Conservation (phyloP, 2,797 vertebrate genomes). For the Mareca strepera region DNA sequence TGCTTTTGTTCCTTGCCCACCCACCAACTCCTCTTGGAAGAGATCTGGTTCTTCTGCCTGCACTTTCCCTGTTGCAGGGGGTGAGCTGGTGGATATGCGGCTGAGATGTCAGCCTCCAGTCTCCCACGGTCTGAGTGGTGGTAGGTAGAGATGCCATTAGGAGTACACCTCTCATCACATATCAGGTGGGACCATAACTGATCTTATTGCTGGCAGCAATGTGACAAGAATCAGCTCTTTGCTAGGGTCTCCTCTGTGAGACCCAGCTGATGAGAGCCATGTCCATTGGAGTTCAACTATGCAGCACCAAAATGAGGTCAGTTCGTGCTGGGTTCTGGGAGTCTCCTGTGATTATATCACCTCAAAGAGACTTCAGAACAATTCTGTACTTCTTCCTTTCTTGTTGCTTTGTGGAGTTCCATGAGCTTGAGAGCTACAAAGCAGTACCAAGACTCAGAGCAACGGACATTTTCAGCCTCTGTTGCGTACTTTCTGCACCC, state of each 20-base stretch:
- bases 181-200: background rate
- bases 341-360: background rate
- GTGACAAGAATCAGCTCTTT: background rate
- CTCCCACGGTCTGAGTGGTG: background rate
- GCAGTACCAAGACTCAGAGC: background rate
- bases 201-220: background rate
- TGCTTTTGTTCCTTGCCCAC: background rate
- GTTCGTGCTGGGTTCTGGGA: background rate
- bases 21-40: background rate
- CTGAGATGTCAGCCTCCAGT: background rate
- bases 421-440: background rate
- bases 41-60: background rate
- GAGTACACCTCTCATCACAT: background rate
- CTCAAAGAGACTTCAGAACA: background rate
- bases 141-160: too few species aligned
- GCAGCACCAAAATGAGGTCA: background rate
- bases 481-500: background rate
- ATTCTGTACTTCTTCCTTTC: background rate
- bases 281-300: background rate
- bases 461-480: background rate
- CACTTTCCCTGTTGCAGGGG: background rate
- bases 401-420: background rate
- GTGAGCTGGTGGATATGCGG: accelerated
- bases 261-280: background rate
- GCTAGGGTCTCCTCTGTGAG: background rate